phyloP scores from a whole-genome alignment of 2,888 invertebrate genomes.

The Palloptera scutellata region DNA sequence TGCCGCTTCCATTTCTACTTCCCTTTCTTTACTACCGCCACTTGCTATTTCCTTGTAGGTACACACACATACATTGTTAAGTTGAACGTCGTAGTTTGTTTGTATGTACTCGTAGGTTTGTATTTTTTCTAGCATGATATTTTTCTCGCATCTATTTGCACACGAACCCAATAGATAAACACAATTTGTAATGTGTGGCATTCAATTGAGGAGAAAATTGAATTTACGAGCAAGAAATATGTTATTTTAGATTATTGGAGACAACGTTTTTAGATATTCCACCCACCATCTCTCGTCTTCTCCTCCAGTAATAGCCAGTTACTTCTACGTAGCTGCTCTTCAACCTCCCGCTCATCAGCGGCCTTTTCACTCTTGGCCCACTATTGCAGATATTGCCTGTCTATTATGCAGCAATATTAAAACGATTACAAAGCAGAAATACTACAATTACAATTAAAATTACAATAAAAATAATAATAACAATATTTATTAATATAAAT shows the following conservation, averaged over 20 bases:
- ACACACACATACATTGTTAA: too few relatives aligned
- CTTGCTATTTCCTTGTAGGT: conserved; percentile 4
- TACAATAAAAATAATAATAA: too few relatives aligned
- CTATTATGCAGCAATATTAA: neutral
- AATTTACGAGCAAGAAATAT: conserved; percentile 47
- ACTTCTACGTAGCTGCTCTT: too few relatives aligned
- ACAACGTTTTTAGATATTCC: neutral
- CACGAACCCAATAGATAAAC: conserved; percentile 46
- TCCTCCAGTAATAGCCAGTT: too few relatives aligned
- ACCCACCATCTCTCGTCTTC: too few relatives aligned
- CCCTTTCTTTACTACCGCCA: neutral
- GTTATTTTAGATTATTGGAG: conserved; percentile 35
- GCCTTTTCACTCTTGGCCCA: too few relatives aligned
- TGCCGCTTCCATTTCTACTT: conserved; percentile 17
- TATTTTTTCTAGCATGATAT: conserved; percentile 2
- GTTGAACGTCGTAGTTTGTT: conserved; percentile 14
- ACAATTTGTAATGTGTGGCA: conserved; percentile 50
- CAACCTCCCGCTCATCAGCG: too few relatives aligned
- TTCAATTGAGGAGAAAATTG: conserved; percentile 55
- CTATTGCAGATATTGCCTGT: conserved; percentile 11
- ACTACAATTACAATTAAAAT: conserved; percentile 4
- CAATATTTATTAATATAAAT: too few relatives aligned
- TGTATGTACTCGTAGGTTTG: too few relatives aligned
- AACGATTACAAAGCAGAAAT: conserved; percentile 2
- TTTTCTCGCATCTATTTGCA: conserved; percentile 41